Base-by-base conservation (phyloP, 2,113 vertebrate genomes). In the Aegithalos caudatus region DNA sequence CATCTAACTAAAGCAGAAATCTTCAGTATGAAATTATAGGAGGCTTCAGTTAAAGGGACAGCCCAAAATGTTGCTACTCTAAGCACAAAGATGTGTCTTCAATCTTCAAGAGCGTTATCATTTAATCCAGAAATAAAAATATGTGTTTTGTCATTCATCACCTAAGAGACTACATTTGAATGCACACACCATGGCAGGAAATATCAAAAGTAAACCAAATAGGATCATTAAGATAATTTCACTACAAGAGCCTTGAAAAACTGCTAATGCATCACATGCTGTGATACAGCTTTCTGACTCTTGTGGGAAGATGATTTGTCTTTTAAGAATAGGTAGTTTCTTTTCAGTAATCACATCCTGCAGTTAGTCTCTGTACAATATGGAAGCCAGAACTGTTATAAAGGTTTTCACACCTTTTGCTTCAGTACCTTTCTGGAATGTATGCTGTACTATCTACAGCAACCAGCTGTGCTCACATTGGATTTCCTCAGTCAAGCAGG, bases 361-460 rank as follows among this genome's bases (percentile, higher is more conserved):
- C 70, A 87, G 66, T 83, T 94, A 65, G 73, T 91, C 78, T 80
- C 66, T 44, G 42, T 77, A 72, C 48, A 80, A 80, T 95, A 90
- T 72, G 50, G 78, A 95, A 94, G 58, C 33, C 87, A 93, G 85
- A 80, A 72, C 22, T 80, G 73, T 54, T 66, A 82, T 82, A 94
- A 92, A 85, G 78, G 81, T 94, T 87, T 95, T 91, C 79, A 93
- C 78, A 95, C 95, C 91, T 95, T 95, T 92, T 87, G 81, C 81
- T 94, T 95, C 89, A 89, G 84, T 85, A 94, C 81, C 65, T 89
- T 87, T 90, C 65, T 89, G 65, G 84, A 96, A 81, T 72, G 57
- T 72, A 8, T 76, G 58, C 27, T 65, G 70, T 80, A 65, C 83
- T 97, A 95, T 96, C 93, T 95, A 64, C 0, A 0, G 57, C 84